Conservation (phyloP, 1,140 invertebrate genomes). For the Pseudoatta argentina region DNA sequence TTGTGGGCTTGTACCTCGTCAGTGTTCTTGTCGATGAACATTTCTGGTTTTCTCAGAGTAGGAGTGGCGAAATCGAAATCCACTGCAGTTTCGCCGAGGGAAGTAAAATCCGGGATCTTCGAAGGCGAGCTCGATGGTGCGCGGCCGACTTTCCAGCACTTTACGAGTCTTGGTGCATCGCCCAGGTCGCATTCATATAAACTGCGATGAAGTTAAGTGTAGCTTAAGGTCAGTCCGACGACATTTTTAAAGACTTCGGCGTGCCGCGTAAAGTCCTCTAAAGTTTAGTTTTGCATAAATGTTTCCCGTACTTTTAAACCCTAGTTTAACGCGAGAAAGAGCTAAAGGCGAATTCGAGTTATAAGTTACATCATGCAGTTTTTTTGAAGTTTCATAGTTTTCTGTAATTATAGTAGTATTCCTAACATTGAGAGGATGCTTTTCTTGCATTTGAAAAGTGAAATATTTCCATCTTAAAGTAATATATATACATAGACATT, state of each 20-base stretch:
- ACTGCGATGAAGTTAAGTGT: constrained; percentile 71
- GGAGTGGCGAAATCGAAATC: constrained; percentile 94
- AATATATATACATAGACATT: background rate
- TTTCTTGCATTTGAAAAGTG: background rate
- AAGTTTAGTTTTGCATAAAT: constrained; percentile 57
- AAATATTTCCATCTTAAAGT: background rate
- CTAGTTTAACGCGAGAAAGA: constrained; percentile 35
- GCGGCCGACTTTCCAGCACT: constrained; percentile 88
- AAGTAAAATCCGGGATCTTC: constrained; percentile 87
- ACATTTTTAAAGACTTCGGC: constrained; percentile 46
- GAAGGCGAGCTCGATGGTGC: constrained; percentile 84
- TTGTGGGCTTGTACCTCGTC: constrained; percentile 37
- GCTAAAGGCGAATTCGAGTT: constrained; percentile 43
- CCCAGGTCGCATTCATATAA: constrained; percentile 86
- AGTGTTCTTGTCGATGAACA: constrained; percentile 45
- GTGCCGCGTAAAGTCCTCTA: constrained; percentile 18
- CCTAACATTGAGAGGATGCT: background rate
- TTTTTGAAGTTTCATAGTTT: constrained; percentile 2
- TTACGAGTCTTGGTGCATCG: constrained; percentile 82
- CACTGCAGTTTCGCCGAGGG: constrained; percentile 93
- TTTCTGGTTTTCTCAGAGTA: constrained; percentile 64
- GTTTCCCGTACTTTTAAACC: constrained; percentile 46
- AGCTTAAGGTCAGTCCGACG: constrained; percentile 39
- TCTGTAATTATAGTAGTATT: constrained; percentile 32
- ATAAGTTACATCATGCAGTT: background rate